Base-by-base conservation (phyloP, 2,797 vertebrate species). In the Pachyuromys duprasi region DNA sequence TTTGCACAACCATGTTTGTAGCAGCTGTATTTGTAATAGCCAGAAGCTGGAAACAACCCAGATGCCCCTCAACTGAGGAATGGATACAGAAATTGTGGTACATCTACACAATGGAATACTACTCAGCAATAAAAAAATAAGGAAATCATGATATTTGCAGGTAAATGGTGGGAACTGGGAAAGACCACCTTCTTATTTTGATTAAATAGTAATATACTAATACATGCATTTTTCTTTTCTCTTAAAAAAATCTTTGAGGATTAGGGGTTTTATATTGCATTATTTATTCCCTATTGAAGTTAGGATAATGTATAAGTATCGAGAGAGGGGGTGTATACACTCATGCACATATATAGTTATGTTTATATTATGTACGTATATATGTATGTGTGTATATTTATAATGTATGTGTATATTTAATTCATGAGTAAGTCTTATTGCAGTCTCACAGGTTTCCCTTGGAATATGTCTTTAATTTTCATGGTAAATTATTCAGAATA, bases 401-500 rank as follows among this genome's bases (percentile, higher is more conserved):
- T 84, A 62, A 49, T 33, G 74, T 83, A 49, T 49, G 49, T 49
- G 49, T 49, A 49, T 49, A 49, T 49, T 9, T 57, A 95, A 76
- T 90, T 60, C 86, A 86, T 83, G 60, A 96, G 55, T 81, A 42
- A 90, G 4, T 60, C 24, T 53, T 82, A 74, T 8, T 93, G 53
- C n/a, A 94, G 62, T 78, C 36, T 91, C 57, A 86, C 36, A 90
- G 69, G 81, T 89, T 96, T 86, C 57, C 60, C 28, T 14, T 72
- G 88, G 92, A 89, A 95, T 74, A 26, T 80, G 63, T 95, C 72
- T 72, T 89, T 86, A 94, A 53, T 49, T 33, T 67, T 91, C 96
- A 53, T 62, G 67, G 76, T 90, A 53, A 89, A 84, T 53, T 84
- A 91, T 26, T 86, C 90, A 87, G 94, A 7, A 60, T 97, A 53